Conservation (phyloP, 2,888 invertebrate species). For the Pristionchus arcanus region DNA sequence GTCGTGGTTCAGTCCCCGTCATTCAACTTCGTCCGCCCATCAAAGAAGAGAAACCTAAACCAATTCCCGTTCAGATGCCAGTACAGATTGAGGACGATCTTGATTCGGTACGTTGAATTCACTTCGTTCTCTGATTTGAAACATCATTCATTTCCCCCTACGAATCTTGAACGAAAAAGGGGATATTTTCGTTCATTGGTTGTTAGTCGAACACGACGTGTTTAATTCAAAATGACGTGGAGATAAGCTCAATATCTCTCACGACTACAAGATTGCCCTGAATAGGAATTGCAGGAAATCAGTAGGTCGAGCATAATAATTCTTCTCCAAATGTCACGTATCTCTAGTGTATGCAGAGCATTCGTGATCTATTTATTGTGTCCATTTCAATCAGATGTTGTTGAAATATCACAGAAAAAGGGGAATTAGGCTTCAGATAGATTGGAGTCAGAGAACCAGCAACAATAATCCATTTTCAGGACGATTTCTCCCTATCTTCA, state of each 20-base stretch:
- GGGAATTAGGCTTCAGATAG: not conserved
- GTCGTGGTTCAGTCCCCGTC: constrained; percentile 40
- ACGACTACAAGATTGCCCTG: not conserved
- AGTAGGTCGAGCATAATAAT: not conserved
- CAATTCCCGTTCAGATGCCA: not conserved
- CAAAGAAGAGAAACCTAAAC: constrained; percentile 42
- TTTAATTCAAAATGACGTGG: not conserved
- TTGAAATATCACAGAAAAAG: not conserved
- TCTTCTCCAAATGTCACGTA: not conserved
- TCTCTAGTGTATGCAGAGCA: not conserved
- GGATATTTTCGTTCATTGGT: not conserved
- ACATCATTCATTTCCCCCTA: not conserved
- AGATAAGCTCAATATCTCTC: not conserved
- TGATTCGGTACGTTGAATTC: not conserved
- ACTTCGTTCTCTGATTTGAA: not conserved
- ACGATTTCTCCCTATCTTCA: constrained; percentile 15
- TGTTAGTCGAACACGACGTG: not conserved
- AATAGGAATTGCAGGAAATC: not conserved
- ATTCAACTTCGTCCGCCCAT: not conserved
- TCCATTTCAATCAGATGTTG: not conserved
- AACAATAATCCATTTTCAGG: not conserved
- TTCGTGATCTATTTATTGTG: not conserved
- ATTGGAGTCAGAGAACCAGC: not conserved
- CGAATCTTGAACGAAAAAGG: not conserved
- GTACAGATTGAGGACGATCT: not conserved